Conservation (phyloP, 92 coral and sea anemone genomes). For the Phenganax subtilis region DNA sequence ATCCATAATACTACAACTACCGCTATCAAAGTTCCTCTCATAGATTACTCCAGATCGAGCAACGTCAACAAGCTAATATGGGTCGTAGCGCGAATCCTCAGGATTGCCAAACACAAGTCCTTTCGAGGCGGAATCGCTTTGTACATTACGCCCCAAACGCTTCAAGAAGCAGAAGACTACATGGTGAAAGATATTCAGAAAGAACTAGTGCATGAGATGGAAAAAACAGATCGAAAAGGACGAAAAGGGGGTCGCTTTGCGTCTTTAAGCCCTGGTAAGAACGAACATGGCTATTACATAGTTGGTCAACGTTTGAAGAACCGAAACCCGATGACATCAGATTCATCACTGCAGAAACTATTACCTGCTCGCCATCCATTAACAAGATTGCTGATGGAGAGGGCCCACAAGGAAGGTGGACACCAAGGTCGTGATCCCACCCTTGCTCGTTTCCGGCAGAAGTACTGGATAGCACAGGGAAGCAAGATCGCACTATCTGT, state of each 20-base stretch:
- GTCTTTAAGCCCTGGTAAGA: slow-evolving; percentile 47
- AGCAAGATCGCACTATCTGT: slow-evolving; percentile 34
- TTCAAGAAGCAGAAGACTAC: slow-evolving; percentile 51
- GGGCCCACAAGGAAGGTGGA: slow-evolving; percentile 40
- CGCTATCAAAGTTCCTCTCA: too few species aligned
- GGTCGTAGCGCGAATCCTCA: too few species aligned
- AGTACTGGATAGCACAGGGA: slow-evolving; percentile 33
- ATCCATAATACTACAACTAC: too few species aligned
- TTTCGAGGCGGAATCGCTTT: slow-evolving; percentile 39
- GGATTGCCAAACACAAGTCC: too few species aligned
- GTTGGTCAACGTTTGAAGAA: slow-evolving; percentile 49
- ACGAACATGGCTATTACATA: slow-evolving; percentile 41
- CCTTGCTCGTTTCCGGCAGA: slow-evolving; percentile 33
- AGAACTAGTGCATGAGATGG: slow-evolving; percentile 19
- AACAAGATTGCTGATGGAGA: slow-evolving; percentile 52
- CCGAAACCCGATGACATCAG: slow-evolving; percentile 52
- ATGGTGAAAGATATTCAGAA: slow-evolving; percentile 51
- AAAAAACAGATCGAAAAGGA: slow-evolving; percentile 20
- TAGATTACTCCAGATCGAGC: too few species aligned
- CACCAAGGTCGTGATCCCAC: slow-evolving; percentile 36
- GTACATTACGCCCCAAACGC: slow-evolving; percentile 41
- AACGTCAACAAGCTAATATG: too few species aligned
- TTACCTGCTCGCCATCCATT: slow-evolving; percentile 48
- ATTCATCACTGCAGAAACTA: slow-evolving; percentile 46
- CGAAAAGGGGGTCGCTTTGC: slow-evolving; percentile 54